Base-by-base conservation (phyloP, 1,140 invertebrate species). In the Camponotus pennsylvanicus region DNA sequence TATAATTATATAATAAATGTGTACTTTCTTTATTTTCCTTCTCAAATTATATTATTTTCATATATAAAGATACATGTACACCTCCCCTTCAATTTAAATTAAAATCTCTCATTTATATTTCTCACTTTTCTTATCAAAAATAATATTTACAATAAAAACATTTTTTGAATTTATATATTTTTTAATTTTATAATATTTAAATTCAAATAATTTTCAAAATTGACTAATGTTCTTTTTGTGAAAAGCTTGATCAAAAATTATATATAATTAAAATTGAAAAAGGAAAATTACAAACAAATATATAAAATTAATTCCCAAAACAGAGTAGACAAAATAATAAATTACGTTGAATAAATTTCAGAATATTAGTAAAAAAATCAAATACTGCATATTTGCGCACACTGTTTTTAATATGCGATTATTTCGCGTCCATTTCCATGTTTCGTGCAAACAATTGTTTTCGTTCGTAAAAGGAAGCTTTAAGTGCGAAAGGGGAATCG, bases 381-480 rank as follows among this genome's bases (percentile, higher is more conserved):
- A n/a, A 78, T 4, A 21, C 32, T 18, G 3, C 6, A 9, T 15
- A n/a, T 32, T 11, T 42, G 27, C 0, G 34, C 18, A 18, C 49
- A 18, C 9, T 8, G 27, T 27, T 1, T 18, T 32, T 42, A 27
- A 11, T 9, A 55, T 3, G 13, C 15, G 27, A 77, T 61, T 77
- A 63, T 57, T 69, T 70, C 37, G 37, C 2, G 8, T 32, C 4
- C 4, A 1, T 57, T 71, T 64, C 11, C 6, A 13, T 37, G 27
- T 57, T 15, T 71, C 32, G 27, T 27, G 27, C 27, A 67, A 18
- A 15, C 61, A 52, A 79, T 71, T 59, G 57, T 32, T 40, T 55
- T 42, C 52, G 15, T 49, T 71, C 21, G 34, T 42, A 71, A 80
- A 59, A 57, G 37, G 5, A 40, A 49, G 57, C 57, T 77, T 84